Base-by-base conservation (phyloP, 2,797 vertebrate species). In the Urosaurus nigricauda region DNA sequence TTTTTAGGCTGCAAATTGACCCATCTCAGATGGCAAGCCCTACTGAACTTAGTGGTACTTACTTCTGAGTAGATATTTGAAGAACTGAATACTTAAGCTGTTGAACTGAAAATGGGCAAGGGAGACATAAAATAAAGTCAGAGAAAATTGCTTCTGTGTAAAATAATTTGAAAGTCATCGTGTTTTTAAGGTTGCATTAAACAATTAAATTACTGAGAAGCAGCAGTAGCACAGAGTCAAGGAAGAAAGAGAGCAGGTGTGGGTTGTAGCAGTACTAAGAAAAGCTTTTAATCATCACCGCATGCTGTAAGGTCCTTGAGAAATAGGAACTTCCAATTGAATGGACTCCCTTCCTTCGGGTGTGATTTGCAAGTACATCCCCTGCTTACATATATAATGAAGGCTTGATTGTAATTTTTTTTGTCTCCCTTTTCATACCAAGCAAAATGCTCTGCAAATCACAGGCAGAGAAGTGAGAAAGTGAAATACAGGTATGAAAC, bases 331-430 rank as follows among this genome's bases (percentile, higher is more conserved):
- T 87, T 90, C 85, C 79, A 43, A 84, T 80, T 65, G 83, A 87
- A 87, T 17, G 43, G 79, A 65, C 56, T n/a, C 56, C 80, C 60
- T 85, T 89, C 83, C 78, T 47, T 43, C 32, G 24, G 77, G 43
- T 74, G 47, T 85, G 79, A 89, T 85, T 89, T 85, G 68, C 68
- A 89, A 89, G 83, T 85, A 81, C 78, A 74, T 89, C 70, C 83
- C 88, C 88, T 89, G 88, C 88, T 89, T 89, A 85, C 56, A 85
- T 89, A 89, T 85, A 85, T 89, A 89, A 89, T 89, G 83, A 85
- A 89, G 78, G 43, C 79, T 53, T 85, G 77, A 81, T 85, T 85
- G 78, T 85, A 56, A 58, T 65, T 16, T 37, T 19, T 11, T 17
- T 8, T 47, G n/a, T n/a, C n/a, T 32, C 56, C 51, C 40, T 35